These are phyloP conservation scores for Cryptotis parvus DNA, from an alignment of 2,113 vertebrate species.

Conservation along the genomic window DNA sequence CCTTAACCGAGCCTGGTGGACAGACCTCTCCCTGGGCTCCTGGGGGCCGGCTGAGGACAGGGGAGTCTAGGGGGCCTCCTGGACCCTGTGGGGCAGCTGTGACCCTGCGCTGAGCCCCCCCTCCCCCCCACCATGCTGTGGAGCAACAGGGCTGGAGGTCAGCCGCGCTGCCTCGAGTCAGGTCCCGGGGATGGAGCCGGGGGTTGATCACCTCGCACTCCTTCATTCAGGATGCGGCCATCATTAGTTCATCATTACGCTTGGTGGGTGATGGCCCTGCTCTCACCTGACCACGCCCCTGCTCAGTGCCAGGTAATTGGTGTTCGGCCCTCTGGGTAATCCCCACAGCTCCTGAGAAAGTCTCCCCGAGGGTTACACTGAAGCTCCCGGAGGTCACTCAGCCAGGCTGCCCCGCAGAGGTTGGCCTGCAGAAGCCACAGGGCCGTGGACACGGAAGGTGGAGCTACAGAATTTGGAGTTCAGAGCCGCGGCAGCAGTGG, in stretches of 20 bases:
- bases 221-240: not conserved
- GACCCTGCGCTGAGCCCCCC: not conserved
- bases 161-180: not conserved
- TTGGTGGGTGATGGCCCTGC: not conserved
- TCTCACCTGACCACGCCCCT: not conserved
- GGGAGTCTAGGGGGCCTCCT: not conserved
- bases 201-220: not conserved
- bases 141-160: no score
- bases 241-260: not conserved
- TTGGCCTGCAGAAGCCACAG: not conserved
- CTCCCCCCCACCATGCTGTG: fast-evolving
- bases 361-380: conserved; percentile 32
- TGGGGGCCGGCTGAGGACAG: not conserved
- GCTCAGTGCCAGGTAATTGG: not conserved
- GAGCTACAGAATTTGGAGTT: not conserved
- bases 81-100: not conserved
- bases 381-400: not conserved
- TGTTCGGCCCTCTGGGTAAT: not conserved
- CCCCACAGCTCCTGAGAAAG: not conserved
- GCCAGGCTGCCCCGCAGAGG: not conserved
- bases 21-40: conserved; percentile 9
- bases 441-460: not conserved
- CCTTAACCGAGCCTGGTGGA: conserved; percentile 21
- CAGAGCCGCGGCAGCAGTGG: not conserved
- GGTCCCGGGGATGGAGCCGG: not conserved